Evolutionary conservation across 1,140 invertebrate genomes (phyloP), one percentile per base, ranked within the genome.

Genomic region (Lepidurus couesii): DNA sequence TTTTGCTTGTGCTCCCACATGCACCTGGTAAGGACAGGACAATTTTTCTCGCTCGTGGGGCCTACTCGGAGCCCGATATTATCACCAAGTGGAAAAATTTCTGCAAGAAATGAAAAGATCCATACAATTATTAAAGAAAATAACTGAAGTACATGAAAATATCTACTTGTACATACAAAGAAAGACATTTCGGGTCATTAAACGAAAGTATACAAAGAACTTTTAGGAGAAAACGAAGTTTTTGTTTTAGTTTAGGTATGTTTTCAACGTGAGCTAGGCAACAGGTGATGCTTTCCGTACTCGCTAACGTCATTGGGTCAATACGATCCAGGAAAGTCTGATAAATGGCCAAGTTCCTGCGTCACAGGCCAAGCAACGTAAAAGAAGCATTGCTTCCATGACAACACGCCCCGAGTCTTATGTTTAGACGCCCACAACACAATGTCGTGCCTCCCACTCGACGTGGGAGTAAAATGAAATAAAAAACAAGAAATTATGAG

Each of bases 71-170:
- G 53, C 53, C 53, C 53, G 53, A 65, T 65, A 65, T 65, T 65
- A 65, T 65, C 53, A 65, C 53, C 53, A 65, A 65, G 53, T 65
- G 53, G 53, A 65, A 16, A 65, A 65, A 65, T 65, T 65, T 65
- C 53, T 65, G 13, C 6, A 21, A 65, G 6, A 65, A 34, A 34
- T 1, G 1, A 65, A 65, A 21, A 65, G 21, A 65, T 65, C 7
- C 45, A 65, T 47, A 65, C 4, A 65, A 7, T 65, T 21, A 21
- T 65, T 1, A 65, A 13, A 1, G 53, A 65, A 7, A 65, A 65
- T 47, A 16, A 47, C 45, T 16, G 6, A 34, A 34, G 2, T 34
- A 34, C 34, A 34, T 34, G 2, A 4, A 34, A 34, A 34, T 34
- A 34, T 4, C 34, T 34, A 34, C 34, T 34, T 34, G 34, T 34